phyloP scores from a whole-genome alignment of 2,797 vertebrate species.

The Falco concolor region DNA sequence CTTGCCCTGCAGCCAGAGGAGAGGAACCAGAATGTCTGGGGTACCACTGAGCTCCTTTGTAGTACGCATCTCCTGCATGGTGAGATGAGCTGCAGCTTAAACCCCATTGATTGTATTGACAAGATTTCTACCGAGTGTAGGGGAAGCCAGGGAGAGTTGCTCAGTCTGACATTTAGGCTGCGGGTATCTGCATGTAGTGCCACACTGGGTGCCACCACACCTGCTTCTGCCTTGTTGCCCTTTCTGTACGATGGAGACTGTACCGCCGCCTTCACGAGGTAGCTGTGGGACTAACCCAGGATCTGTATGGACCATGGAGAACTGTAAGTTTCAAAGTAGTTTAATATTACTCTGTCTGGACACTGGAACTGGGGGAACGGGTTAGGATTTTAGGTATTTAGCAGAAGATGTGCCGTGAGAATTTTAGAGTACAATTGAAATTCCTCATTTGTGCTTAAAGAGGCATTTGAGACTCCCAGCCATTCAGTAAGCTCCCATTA shows the following conservation, averaged over 20 bases:
- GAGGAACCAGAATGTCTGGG: background rate
- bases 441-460: slow-evolving; percentile 25
- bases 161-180: background rate
- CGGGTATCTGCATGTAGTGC: rapidly evolving
- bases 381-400: background rate
- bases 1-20: background rate
- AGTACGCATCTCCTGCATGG: background rate
- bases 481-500: slow-evolving; percentile 15
- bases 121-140: background rate
- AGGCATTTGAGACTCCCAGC: slow-evolving; percentile 47
- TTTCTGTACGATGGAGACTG: rapidly evolving
- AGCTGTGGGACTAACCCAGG: background rate
- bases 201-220: background rate
- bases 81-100: background rate
- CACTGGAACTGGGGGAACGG: background rate
- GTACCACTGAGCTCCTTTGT: background rate
- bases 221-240: background rate
- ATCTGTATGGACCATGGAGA: background rate
- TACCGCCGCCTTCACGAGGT: background rate
- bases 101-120: background rate
- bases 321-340: background rate
- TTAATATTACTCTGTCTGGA: background rate
- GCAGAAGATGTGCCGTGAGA: background rate
- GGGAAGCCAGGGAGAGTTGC: background rate
- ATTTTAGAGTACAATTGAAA: background rate